Evolutionary conservation across 2,888 invertebrate species (phyloP).

Genomic region (Tetranychus piercei): DNA sequence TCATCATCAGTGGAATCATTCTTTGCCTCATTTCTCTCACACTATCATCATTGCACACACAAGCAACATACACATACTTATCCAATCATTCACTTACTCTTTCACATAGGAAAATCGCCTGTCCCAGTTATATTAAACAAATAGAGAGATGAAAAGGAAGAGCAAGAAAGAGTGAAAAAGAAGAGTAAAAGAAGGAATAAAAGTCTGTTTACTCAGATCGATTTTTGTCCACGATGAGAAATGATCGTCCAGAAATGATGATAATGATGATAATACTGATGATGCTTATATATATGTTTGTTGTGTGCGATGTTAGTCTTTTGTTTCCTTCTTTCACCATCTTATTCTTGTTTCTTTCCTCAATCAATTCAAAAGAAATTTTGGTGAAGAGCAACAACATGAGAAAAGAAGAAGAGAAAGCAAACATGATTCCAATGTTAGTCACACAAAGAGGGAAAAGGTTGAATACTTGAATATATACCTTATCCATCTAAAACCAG

Average conservation of each 20-base stretch:
- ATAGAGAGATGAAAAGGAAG: not conserved
- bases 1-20: not conserved
- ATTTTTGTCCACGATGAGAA: not conserved
- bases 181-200: not conserved
- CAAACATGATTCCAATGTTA: not conserved
- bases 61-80: not conserved
- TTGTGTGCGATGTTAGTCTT: not conserved
- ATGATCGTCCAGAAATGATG: too few species aligned
- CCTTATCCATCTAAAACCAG: not conserved
- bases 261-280: not conserved
- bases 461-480: not conserved
- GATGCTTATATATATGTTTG: not conserved
- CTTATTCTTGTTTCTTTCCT: not conserved
- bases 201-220: not conserved
- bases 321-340: not conserved
- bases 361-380: not conserved
- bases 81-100: not conserved
- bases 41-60: not conserved
- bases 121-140: not conserved
- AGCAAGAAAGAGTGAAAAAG: not conserved
- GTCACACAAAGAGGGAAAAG: not conserved
- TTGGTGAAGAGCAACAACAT: not conserved
- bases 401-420: not conserved
- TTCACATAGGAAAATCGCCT: not conserved
- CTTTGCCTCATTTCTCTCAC: slow-evolving; percentile 1